Evolutionary conservation across 2,797 vertebrate species (phyloP).

Genomic region (Sebastiscus tertius): DNA sequence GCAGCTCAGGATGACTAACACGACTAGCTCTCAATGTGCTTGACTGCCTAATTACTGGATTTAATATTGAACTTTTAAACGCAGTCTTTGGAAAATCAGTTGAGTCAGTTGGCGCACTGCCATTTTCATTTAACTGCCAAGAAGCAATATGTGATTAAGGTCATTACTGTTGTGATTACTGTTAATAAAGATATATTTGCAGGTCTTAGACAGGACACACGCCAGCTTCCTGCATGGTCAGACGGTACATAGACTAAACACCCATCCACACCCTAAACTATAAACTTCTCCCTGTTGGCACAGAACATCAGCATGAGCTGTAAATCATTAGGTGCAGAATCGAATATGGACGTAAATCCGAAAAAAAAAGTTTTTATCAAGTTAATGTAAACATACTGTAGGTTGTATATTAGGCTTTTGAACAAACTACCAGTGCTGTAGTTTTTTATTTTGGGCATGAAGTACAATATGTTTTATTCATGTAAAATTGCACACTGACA

Average conservation of each 20-base stretch:
- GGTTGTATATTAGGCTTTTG: neutral
- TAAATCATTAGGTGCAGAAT: neutral
- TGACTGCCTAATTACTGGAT: constrained; percentile 32
- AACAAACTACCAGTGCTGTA: neutral
- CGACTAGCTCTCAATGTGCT: neutral
- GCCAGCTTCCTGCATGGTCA: neutral
- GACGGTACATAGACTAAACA: neutral
- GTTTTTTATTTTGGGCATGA: neutral
- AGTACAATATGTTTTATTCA: neutral
- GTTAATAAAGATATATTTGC: neutral
- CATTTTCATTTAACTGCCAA: constrained; percentile 16
- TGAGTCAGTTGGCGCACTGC: neutral
- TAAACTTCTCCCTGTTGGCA: neutral
- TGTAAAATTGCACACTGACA: neutral
- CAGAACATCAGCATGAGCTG: neutral
- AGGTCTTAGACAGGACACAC: neutral
- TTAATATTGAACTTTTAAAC: neutral
- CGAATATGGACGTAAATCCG: neutral
- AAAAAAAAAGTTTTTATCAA: neutral
- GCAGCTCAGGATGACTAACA: constrained; percentile 25
- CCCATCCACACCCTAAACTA: neutral
- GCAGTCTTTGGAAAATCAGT: neutral
- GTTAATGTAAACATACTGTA: neutral
- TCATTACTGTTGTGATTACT: neutral
- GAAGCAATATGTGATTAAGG: neutral